These are phyloP conservation scores for Mizuhopecten yessoensis DNA, from an alignment of 1,140 invertebrate genomes.

Conservation along the genomic window DNA sequence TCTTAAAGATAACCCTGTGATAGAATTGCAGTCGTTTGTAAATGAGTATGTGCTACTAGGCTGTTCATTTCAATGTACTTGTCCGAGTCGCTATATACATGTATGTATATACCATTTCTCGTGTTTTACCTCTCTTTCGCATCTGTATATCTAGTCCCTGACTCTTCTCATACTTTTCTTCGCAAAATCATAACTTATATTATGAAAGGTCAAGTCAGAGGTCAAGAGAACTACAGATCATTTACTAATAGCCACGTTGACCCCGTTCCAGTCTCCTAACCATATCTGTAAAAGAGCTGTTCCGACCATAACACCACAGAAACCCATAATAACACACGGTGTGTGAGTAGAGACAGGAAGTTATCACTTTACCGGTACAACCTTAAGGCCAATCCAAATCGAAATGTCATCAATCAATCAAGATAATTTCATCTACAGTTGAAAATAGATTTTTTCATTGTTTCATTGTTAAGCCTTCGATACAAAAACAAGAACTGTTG, in stretches of 20 bases:
- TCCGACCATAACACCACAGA: no score
- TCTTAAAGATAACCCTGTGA: no score
- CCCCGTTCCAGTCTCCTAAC: no score
- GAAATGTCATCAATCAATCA: neutral
- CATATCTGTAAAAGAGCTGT: no score
- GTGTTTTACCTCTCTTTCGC: neutral
- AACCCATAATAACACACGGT: no score
- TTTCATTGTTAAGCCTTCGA: neutral
- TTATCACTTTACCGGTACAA: slow-evolving; percentile 24
- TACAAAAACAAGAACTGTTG: neutral
- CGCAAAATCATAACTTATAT: neutral
- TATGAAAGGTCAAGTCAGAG: neutral
- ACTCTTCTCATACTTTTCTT: no score
- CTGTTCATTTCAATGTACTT: neutral
- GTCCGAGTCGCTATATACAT: no score
- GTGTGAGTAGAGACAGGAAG: neutral
- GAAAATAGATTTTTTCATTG: neutral
- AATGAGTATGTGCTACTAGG: neutral
- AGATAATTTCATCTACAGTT: neutral
- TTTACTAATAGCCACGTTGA: no score
- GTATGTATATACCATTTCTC: no score
- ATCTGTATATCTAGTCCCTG: no score
- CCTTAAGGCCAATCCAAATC: neutral
- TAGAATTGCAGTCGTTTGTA: neutral
- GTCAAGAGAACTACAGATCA: no score